A percentile compares a stretch with the other conserved stretches of the same genome.
Conservation (phyloP, 1,140 invertebrate genomes). For the Pseudomyrmex sp. region DNA sequence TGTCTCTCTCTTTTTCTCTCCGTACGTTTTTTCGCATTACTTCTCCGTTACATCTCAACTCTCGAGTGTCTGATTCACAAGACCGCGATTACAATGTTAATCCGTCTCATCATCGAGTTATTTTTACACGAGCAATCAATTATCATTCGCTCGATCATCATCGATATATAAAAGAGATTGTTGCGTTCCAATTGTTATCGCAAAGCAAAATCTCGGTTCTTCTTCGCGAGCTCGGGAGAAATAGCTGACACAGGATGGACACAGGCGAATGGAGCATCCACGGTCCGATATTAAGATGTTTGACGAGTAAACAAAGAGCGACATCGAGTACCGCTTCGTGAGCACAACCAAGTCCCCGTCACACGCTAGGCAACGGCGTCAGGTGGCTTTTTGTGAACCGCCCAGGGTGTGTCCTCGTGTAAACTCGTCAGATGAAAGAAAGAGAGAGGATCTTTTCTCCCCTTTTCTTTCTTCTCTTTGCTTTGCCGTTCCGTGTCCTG, state of each 20-base stretch:
- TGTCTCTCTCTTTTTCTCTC: slow-evolving; percentile 64
- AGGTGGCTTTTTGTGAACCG: slow-evolving; percentile 71
- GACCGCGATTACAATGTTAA: neutral
- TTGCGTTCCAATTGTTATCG: slow-evolving; percentile 7
- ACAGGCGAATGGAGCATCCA: slow-evolving; percentile 8
- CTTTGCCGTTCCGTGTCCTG: slow-evolving; percentile 1
- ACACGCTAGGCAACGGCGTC: slow-evolving; percentile 60
- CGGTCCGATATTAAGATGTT: slow-evolving; percentile 76
- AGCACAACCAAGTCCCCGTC: slow-evolving; percentile 58
- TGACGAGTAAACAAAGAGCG: slow-evolving; percentile 71
- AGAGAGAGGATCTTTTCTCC: neutral
- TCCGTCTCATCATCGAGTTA: no score
- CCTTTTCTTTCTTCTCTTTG: neutral
- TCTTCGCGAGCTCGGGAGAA: neutral
- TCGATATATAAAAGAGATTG: neutral
- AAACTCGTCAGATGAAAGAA: slow-evolving; percentile 43
- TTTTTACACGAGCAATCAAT: neutral
- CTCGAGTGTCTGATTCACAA: neutral
- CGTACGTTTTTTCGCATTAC: slow-evolving; percentile 57
- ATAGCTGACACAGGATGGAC: slow-evolving; percentile 37
- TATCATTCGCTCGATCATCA: neutral
- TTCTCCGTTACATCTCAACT: slow-evolving; percentile 32
- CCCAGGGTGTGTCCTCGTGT: slow-evolving; percentile 57
- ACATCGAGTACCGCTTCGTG: slow-evolving; percentile 56
- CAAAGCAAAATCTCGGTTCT: neutral